These are phyloP conservation scores for Drosophila erecta DNA, from an alignment of 1,140 invertebrate species.

Conservation along the genomic window DNA sequence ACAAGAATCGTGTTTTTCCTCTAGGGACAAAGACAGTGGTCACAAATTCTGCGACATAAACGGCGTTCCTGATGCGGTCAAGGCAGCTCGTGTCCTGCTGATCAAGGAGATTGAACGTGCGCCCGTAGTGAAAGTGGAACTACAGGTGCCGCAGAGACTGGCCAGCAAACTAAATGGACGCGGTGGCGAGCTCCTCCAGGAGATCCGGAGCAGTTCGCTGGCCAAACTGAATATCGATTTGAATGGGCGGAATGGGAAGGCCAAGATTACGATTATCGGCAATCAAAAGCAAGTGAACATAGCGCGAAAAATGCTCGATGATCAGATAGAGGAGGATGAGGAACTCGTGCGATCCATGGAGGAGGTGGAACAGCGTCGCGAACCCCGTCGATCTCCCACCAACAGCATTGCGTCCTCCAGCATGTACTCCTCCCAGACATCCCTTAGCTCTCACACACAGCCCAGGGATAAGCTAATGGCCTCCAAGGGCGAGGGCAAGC, in stretches of 20 bases:
- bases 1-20: background rate
- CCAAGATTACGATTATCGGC: constrained; percentile 86
- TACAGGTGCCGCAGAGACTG: constrained; percentile 88
- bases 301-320: constrained; percentile 87
- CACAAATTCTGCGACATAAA: constrained; percentile 88
- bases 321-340: constrained; percentile 87
- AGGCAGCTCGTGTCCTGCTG: constrained; percentile 90
- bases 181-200: constrained; percentile 89
- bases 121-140: constrained; percentile 87
- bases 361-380: constrained; percentile 85
- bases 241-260: constrained; percentile 72
- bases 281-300: constrained; percentile 87
- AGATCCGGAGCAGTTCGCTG: constrained; percentile 86
- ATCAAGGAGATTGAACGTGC: constrained; percentile 89
- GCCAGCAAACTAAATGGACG: constrained; percentile 90
- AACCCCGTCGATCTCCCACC: constrained; percentile 85
- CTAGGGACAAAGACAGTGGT: constrained; percentile 85
- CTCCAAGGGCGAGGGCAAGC: constrained; percentile 85
- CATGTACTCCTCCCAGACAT: constrained; percentile 78
- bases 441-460: constrained; percentile 68
- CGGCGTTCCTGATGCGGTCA: constrained; percentile 87
- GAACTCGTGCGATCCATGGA: constrained; percentile 85
- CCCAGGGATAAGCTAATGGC: constrained; percentile 80
- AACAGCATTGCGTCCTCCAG: constrained; percentile 65
- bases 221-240: constrained; percentile 77